Conservation (phyloP, 2,888 invertebrate species). For the Marronus borbonicus region DNA sequence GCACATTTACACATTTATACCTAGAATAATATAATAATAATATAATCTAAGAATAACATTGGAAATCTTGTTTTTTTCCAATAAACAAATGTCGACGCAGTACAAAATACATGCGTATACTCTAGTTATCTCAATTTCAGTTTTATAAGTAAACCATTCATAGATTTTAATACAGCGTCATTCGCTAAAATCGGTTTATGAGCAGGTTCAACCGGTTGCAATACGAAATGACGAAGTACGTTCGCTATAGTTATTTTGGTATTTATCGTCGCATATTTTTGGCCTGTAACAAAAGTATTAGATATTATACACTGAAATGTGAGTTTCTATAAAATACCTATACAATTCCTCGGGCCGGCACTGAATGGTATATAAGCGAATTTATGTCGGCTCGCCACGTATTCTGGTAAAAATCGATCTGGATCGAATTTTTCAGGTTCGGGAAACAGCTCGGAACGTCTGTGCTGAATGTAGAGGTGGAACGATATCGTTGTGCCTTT, state of each 20-base stretch:
- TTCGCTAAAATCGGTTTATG: slow-evolving; percentile 54
- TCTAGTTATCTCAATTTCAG: slow-evolving; percentile 43
- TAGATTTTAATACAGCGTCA: slow-evolving; percentile 55
- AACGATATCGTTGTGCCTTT: slow-evolving; percentile 50
- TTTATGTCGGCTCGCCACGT: slow-evolving; percentile 41
- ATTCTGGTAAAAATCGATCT: slow-evolving; percentile 51
- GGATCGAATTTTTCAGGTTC: slow-evolving; percentile 51
- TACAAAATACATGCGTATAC: no score
- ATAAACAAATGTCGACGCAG: no score
- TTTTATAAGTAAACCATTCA: slow-evolving; percentile 56
- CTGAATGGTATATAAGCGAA: slow-evolving; percentile 52
- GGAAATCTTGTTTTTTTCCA: no score
- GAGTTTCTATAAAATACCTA: slow-evolving; percentile 32
- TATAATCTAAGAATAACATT: no score
- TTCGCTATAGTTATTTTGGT: slow-evolving; percentile 54
- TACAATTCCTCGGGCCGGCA: slow-evolving; percentile 52
- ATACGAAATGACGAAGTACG: slow-evolving; percentile 54
- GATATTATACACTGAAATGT: not conserved
- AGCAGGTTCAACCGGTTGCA: slow-evolving; percentile 54
- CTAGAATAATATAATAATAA: no score
- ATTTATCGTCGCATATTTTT: slow-evolving; percentile 55
- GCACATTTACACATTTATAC: no score
- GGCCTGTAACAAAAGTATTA: slow-evolving; percentile 51
- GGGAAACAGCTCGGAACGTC: slow-evolving; percentile 48
- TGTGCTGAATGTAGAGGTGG: slow-evolving; percentile 49